Conservation (phyloP, 2,888 invertebrate species). For the Nomada flava region DNA sequence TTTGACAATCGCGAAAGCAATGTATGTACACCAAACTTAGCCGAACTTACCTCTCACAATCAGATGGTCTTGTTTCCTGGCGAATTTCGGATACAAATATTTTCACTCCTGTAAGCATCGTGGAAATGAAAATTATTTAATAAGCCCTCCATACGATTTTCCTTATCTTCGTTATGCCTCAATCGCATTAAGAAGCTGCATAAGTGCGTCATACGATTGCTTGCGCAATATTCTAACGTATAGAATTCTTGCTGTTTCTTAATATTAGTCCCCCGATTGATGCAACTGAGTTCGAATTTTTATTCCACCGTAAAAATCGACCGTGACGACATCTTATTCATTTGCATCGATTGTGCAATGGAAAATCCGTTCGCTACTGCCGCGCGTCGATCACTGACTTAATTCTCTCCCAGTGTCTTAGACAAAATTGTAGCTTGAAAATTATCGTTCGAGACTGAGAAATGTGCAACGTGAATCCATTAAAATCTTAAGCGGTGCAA, state of each 20-base stretch:
- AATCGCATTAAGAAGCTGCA: neutral
- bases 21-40: neutral
- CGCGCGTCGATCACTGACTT: neutral
- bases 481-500: neutral
- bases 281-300: neutral
- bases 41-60: neutral
- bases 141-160: neutral
- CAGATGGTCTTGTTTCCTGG: neutral
- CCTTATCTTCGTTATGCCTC: neutral
- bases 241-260: no score
- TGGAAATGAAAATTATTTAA: neutral
- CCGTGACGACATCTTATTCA: no score
- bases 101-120: neutral
- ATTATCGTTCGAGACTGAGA: neutral
- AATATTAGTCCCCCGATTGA: neutral
- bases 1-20: slow-evolving; percentile 21
- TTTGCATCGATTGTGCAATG: neutral
- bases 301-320: no score
- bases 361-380: neutral
- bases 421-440: neutral
- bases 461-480: neutral
- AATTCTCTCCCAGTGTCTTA: no score
- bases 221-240: slow-evolving; percentile 1
- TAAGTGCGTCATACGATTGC: neutral
- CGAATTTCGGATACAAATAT: neutral